Evolutionary conservation across 2,113 vertebrate species (phyloP).

Genomic region (Turnix velox): DNA sequence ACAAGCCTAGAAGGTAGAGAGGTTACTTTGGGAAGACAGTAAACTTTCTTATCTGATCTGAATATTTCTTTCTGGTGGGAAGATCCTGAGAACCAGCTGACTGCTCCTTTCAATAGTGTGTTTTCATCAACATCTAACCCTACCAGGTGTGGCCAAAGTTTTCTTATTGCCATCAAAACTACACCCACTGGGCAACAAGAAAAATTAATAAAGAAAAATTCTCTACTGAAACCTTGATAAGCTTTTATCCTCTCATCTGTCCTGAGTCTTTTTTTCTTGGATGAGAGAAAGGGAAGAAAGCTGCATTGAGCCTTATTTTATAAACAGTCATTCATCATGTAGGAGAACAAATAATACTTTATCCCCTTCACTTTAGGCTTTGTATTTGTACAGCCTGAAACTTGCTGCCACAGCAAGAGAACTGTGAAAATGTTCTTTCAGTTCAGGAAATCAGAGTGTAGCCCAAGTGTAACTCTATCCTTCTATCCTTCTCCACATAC

Average conservation of each 20-base stretch:
- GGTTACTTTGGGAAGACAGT: not conserved
- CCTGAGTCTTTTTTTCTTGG: not conserved
- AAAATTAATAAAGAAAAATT: not conserved
- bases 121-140: not conserved
- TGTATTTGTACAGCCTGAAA: slow-evolving; percentile 41
- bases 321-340: slow-evolving; percentile 10
- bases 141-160: not conserved
- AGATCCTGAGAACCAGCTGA: not conserved
- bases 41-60: not conserved
- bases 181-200: not conserved
- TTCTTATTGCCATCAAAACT: not conserved
- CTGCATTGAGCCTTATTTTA: not conserved
- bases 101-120: not conserved
- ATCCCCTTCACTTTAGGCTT: not conserved
- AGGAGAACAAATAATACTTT: slow-evolving; percentile 53
- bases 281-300: not conserved
- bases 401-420: slow-evolving; percentile 44
- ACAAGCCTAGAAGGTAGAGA: not conserved
- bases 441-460: not conserved
- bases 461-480: not conserved
- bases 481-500: not conserved
- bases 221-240: not conserved
- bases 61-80: not conserved
- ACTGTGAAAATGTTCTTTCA: slow-evolving; percentile 51
- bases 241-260: not conserved